Evolutionary conservation across 2,888 invertebrate species (phyloP).

Genomic region (Pomacea canaliculata): DNA sequence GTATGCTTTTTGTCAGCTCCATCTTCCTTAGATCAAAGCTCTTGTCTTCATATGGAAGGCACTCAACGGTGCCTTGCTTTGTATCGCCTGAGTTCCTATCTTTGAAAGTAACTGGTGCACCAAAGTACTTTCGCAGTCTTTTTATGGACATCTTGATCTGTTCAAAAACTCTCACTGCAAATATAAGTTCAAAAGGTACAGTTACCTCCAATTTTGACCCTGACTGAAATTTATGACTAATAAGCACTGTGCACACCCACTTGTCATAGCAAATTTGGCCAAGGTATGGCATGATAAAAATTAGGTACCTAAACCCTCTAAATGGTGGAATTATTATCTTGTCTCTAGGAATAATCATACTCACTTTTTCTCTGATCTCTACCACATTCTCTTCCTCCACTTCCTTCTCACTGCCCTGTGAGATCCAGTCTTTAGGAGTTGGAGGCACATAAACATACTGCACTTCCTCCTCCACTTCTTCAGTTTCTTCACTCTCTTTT

Average conservation of each 20-base stretch:
- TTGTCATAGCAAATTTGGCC: too few species aligned
- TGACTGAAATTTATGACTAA: too few species aligned
- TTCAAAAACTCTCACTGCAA: not conserved
- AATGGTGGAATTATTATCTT: too few species aligned
- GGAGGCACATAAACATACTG: constrained; percentile 67
- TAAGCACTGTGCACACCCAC: too few species aligned
- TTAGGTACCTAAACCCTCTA: too few species aligned
- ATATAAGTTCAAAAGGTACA: too few species aligned
- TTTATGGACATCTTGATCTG: constrained; percentile 62
- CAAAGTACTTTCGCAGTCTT: constrained; percentile 55
- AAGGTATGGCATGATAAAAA: too few species aligned
- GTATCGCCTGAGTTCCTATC: constrained; percentile 65
- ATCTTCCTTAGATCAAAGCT: constrained; percentile 59
- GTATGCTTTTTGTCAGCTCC: constrained; percentile 64
- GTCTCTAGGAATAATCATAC: not conserved
- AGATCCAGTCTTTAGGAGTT: constrained; percentile 67
- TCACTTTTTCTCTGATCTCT: constrained; percentile 57
- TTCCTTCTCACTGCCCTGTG: constrained; percentile 68
- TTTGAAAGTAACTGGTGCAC: constrained; percentile 59
- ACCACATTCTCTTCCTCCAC: constrained; percentile 62
- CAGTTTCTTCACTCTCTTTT: constrained; percentile 32
- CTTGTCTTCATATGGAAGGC: constrained; percentile 63
- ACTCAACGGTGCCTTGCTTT: constrained; percentile 67
- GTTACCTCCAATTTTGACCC: not conserved
- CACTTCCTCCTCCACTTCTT: constrained; percentile 52